Evolutionary conservation across 2,113 vertebrate species (phyloP).

Genomic region (Procavia capensis): DNA sequence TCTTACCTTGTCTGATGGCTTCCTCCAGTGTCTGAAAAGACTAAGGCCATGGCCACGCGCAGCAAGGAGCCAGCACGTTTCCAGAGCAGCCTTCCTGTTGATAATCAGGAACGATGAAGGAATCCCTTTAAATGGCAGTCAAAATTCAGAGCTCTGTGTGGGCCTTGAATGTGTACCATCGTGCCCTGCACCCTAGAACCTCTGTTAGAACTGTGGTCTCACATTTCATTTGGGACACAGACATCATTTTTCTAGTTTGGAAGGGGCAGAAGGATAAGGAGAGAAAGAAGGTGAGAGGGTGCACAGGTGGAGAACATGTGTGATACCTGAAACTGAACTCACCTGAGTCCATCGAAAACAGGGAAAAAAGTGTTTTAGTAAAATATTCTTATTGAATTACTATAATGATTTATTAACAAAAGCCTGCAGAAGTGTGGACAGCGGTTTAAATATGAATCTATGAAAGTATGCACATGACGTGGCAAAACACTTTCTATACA

Average conservation of each 20-base stretch:
- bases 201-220: neutral
- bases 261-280: neutral
- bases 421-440: neutral
- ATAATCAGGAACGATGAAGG: too few relatives aligned
- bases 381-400: constrained; percentile 12
- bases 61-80: neutral
- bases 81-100: neutral
- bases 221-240: neutral
- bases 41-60: neutral
- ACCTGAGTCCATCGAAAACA: neutral
- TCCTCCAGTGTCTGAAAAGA: neutral
- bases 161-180: neutral
- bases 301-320: too few relatives aligned
- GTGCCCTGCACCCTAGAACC: neutral
- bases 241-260: too few relatives aligned
- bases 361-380: neutral
- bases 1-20: neutral
- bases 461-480: neutral
- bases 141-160: neutral
- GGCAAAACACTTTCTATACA: neutral
- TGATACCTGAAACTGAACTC: neutral
- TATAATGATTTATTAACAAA: neutral
- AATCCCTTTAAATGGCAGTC: too few relatives aligned
- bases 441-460: neutral
- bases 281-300: neutral